Evolutionary conservation across 2,797 vertebrate genomes (phyloP).

Genomic region (Lagodon rhomboides): DNA sequence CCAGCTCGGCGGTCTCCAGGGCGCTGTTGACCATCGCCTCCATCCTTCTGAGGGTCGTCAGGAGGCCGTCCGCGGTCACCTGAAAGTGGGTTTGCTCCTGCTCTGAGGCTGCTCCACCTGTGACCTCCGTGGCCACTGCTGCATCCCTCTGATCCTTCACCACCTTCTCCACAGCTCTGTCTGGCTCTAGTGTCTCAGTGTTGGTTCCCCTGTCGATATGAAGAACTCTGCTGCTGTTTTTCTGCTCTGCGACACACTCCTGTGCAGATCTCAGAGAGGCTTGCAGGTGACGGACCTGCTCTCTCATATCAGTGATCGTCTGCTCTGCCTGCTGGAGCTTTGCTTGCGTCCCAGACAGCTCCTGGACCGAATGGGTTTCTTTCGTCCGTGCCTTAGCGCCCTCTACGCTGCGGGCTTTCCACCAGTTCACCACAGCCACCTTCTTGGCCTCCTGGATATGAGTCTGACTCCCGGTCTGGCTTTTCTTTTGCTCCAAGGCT

Average conservation of each 20-base stretch:
- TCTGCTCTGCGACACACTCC: constrained; percentile 44
- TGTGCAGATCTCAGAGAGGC: constrained; percentile 61
- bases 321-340: constrained; percentile 70
- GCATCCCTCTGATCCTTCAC: constrained; percentile 72
- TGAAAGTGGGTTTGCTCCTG: constrained; percentile 40
- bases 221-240: constrained; percentile 38
- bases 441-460: constrained; percentile 59
- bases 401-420: constrained; percentile 74
- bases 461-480: constrained; percentile 57
- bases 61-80: constrained; percentile 63
- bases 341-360: constrained; percentile 50
- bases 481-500: constrained; percentile 61
- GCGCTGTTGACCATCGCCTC: constrained; percentile 74
- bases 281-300: constrained; percentile 70
- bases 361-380: constrained; percentile 35
- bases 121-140: constrained; percentile 65
- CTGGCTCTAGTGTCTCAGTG: constrained; percentile 47
- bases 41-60: constrained; percentile 72
- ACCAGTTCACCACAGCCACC: constrained; percentile 78
- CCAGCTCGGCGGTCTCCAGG: constrained; percentile 64
- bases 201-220: constrained; percentile 61
- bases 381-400: constrained; percentile 50
- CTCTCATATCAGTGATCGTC: constrained; percentile 73
- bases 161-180: constrained; percentile 25
- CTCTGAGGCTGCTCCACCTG: constrained; percentile 37